Evolutionary conservation across 2,113 vertebrate genomes (phyloP), one percentile per base, ranked within the genome.

Genomic region (Bathybates hornii): DNA sequence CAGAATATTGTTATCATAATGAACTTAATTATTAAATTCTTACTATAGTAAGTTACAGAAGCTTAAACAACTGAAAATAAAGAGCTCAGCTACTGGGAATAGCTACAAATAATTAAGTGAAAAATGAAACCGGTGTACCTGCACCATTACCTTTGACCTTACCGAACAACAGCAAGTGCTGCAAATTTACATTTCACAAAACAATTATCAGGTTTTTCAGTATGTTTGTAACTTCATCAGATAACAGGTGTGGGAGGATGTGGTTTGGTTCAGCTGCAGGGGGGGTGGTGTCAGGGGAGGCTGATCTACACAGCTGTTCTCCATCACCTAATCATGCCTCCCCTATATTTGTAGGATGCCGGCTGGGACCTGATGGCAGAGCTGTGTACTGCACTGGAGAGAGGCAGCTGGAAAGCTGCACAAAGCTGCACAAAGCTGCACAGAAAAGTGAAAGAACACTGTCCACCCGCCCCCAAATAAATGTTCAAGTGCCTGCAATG

Each of bases 361-460:
- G 3, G 21, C 32, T 11, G 61, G 59, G 59, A 36, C 17, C 17
- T 63, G 2, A 12, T 7, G 59, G 61, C 2, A 12, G 32, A 66
- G 61, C 10, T 66, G 17, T 66, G 32, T 13, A 7, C 2, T 7
- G 61, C 61, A 38, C 17, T 38, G 32, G 32, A 66, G 32, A n/a
- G 61, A 36, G 32, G 32, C 17, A 12, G 32, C 21, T 13, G 11
- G n/a, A 11, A 24, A 24, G 53, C 17, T n/a, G 61, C 9, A 36
- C 17, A 63, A 36, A 29, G 54, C n/a, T n/a, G n/a, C 21, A 21
- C 21, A 21, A 21, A 21, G 21, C 54, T 0, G 2, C 52, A 7
- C 54, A 57, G 54, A 13, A 59, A 29, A 8, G 16, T 59, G 27
- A 59, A 59, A 1, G 13, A 16, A 16, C 24, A 29, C 56, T 13